Conservation (phyloP, 2,797 vertebrate species). For the Helarctos malayanus region DNA sequence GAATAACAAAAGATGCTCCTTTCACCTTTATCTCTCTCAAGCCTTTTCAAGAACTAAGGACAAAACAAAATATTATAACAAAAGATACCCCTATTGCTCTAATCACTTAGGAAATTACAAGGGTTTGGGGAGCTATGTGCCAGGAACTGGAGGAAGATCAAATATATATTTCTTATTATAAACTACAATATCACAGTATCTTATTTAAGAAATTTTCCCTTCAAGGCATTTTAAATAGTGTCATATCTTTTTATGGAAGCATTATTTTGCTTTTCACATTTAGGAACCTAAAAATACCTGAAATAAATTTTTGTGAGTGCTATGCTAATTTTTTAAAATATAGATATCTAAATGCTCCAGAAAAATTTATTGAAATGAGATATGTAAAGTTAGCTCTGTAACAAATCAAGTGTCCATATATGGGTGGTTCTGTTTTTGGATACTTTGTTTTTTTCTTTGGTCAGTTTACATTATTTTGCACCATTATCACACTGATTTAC, state of each 20-base stretch:
- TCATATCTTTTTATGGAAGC: neutral
- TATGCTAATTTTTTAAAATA: neutral
- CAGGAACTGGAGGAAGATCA: neutral
- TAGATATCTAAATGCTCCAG: neutral
- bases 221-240: neutral
- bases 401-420: neutral
- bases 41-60: neutral
- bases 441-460: neutral
- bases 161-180: conserved; percentile 6
- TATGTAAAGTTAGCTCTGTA: neutral
- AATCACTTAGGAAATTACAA: neutral
- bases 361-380: neutral
- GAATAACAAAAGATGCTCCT: neutral
- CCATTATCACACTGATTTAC: neutral
- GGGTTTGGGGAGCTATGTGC: neutral
- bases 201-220: neutral
- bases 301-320: neutral
- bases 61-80: neutral
- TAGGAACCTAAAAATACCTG: neutral
- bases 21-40: neutral
- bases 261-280: neutral
- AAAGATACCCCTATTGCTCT: neutral
- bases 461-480: neutral
- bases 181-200: neutral
- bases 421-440: neutral